phyloP scores from a whole-genome alignment of 2,113 vertebrate species.

The Charina bottae region DNA sequence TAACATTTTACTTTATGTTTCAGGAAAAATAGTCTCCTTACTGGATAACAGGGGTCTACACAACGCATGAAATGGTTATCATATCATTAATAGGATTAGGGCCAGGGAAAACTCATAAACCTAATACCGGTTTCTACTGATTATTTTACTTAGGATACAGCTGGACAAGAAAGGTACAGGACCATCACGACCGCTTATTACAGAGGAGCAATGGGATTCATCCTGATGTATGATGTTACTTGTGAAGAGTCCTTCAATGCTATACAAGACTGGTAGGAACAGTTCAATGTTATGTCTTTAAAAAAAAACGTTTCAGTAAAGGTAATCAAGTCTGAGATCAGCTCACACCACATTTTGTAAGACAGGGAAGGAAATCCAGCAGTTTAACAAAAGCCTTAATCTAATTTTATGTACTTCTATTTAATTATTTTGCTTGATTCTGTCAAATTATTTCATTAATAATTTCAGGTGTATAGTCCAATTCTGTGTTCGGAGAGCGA shows the following conservation, averaged over 20 bases:
- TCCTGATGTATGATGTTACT: constrained; percentile 98
- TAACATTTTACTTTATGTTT: not conserved
- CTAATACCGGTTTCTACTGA: constrained; percentile 30
- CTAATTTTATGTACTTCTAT: not conserved
- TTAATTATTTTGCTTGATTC: not conserved
- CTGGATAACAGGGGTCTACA: not conserved
- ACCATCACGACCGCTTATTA: constrained; percentile 99
- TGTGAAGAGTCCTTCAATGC: constrained; percentile 97
- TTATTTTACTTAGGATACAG: constrained; percentile 85
- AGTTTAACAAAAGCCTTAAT: not conserved
- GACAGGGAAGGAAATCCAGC: not conserved
- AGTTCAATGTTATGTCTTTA: not conserved
- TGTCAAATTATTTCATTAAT: too few relatives aligned
- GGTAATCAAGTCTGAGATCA: not conserved
- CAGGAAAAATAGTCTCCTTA: not conserved
- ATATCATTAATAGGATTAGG: not conserved
- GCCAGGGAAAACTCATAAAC: not conserved
- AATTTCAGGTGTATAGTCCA: not conserved
- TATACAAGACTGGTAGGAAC: constrained; percentile 92
- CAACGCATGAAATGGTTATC: not conserved
- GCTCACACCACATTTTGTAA: not conserved
- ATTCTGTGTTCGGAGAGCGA: not conserved
- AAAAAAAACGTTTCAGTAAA: not conserved
- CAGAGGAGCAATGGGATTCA: constrained; percentile 97
- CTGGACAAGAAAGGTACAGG: constrained; percentile 96